Evolutionary conservation across 2,113 vertebrate genomes (phyloP).

Genomic region (Mobula birostris): DNA sequence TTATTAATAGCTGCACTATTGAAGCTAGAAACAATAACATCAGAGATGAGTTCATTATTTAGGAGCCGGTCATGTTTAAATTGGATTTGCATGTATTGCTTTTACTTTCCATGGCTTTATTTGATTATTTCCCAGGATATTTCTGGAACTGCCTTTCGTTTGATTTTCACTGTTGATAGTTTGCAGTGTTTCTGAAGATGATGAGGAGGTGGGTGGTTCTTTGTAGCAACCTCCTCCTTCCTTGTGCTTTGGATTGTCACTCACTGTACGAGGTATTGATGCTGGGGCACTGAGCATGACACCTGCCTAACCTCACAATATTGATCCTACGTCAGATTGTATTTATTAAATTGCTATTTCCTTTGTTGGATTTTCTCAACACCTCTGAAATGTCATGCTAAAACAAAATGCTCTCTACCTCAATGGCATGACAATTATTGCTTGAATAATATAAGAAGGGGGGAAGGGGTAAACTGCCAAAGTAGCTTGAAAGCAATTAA

Average conservation of each 20-base stretch:
- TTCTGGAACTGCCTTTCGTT: not conserved
- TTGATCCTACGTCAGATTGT: not conserved
- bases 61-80: not conserved
- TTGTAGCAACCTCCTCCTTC: not conserved
- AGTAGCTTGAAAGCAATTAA: not conserved
- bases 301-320: not conserved
- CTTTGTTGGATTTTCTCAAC: not conserved
- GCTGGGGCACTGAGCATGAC: no score
- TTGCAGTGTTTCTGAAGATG: not conserved
- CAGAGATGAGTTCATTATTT: not conserved
- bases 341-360: not conserved
- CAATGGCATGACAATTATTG: not conserved
- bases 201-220: not conserved
- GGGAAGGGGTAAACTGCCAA: not conserved
- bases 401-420: not conserved
- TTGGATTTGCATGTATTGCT: constrained; percentile 17
- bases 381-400: not conserved
- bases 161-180: not conserved
- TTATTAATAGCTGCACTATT: not conserved
- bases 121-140: not conserved
- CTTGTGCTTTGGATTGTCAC: not conserved
- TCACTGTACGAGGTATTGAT: not conserved
- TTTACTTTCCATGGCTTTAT: not conserved
- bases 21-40: not conserved
- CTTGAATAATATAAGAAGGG: not conserved